A percentile compares a stretch with the other conserved stretches of the same genome.
Evolutionary conservation across 1,140 invertebrate species (phyloP).

Genomic region (Euura saliciscinereae): DNA sequence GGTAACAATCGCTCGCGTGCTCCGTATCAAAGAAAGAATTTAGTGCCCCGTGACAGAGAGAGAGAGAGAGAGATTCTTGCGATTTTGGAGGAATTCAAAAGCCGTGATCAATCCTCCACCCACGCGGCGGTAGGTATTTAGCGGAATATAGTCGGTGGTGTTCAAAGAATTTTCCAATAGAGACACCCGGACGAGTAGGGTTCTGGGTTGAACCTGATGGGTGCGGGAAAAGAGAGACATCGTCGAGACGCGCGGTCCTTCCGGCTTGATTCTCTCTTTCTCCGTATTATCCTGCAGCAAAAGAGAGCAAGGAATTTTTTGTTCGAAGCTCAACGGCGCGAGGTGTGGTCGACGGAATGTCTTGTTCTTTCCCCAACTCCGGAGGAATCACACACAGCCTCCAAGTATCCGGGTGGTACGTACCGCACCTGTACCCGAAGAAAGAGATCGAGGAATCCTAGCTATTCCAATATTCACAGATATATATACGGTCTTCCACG

Average conservation of each 20-base stretch:
- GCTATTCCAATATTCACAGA: conserved; percentile 54
- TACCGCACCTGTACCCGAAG: conserved; percentile 29
- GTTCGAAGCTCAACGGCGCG: background rate
- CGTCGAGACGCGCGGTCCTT: conserved; percentile 36
- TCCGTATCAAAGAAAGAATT: too few relatives aligned
- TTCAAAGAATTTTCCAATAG: conserved; percentile 1
- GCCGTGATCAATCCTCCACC: conserved; percentile 19
- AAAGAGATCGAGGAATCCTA: conserved; percentile 36
- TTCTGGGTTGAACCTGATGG: background rate
- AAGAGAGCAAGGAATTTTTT: too few relatives aligned
- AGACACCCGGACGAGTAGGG: background rate
- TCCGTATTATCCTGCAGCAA: conserved; percentile 11
- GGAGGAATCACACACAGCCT: conserved; percentile 39
- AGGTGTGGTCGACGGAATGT: conserved; percentile 34
- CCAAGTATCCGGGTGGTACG: conserved; percentile 23
- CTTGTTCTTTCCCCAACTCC: conserved; percentile 34
- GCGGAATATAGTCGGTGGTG: background rate
- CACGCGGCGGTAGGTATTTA: too few relatives aligned
- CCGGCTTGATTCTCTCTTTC: conserved; percentile 37
- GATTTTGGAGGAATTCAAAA: conserved; percentile 34
- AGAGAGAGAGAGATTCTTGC: too few relatives aligned
- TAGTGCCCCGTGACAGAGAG: too few relatives aligned
- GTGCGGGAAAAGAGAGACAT: background rate
- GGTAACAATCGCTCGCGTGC: too few relatives aligned
- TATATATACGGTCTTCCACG: conserved; percentile 32